Evolutionary conservation across 2,888 invertebrate genomes (phyloP), one percentile per base, ranked within the genome.

Genomic region (Leucophora obtusa): DNA sequence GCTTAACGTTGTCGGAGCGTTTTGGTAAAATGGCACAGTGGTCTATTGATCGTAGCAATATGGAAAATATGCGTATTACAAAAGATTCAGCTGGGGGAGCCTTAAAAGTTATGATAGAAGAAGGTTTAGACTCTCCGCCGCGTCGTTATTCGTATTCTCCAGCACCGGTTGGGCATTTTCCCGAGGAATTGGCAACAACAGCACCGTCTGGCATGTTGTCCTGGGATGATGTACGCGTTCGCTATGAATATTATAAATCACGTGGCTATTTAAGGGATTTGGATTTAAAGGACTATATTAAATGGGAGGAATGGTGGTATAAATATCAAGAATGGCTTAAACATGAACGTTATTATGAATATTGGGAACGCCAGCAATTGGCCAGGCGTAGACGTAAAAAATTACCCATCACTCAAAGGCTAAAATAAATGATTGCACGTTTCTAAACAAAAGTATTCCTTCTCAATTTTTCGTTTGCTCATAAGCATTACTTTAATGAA

Each of bases 251-350:
- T 90, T 97, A 97, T 90, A 96, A 96, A 91, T 95, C 96, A 88
- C 92, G 96, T 66, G 96, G 96, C 0, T 96, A 96, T 86, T 91
- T 97, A 62, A 91, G 96, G 82, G 96, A 96, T 91, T 81, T 89
- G 85, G 89, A 90, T 85, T 85, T 90, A 21, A 90, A 91, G 89
- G 96, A 97, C 89, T 97, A 96, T 88, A 93, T 96, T 80, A 96
- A 96, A 89, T 97, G 97, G 96, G 97, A 97, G 90, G 96, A 96
- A 89, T 97, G 97, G 97, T 97, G 96, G 96, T 96, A 96, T 91
- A 89, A 89, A 83, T 97, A 97, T 89, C 96, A 96, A 89, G 96
- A 96, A 89, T 97, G 96, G 96, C 89, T 96, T 85, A 96, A 96
- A 85, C 91, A 91, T 84, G 91, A 91, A 86, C 89, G 90, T 75